These are phyloP conservation scores for Apostichopus leukothele DNA, from an alignment of 53 echinoderm and acorn worm genomes.

Conservation along the genomic window DNA sequence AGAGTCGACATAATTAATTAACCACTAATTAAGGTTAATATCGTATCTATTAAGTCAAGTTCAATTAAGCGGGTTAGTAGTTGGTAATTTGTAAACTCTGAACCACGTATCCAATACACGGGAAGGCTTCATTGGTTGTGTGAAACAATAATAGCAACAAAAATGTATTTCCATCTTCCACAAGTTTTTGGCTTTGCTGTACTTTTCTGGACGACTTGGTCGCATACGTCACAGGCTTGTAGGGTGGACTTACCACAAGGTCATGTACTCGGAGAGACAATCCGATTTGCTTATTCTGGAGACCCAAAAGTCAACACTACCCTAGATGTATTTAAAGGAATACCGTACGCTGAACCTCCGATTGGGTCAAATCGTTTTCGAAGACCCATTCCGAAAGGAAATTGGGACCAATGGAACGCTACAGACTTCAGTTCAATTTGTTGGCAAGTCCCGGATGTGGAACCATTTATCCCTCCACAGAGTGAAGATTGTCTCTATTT, in stretches of 20 bases:
- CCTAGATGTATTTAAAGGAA: conserved; percentile 76
- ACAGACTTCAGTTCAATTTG: conserved; percentile 63
- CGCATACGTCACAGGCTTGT: not conserved
- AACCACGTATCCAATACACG: too few relatives aligned
- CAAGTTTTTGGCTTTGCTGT: too few relatives aligned
- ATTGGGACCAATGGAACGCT: conserved; percentile 37
- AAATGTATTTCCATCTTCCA: too few relatives aligned
- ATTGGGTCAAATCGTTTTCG: conserved; percentile 1
- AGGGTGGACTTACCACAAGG: conserved; percentile 36
- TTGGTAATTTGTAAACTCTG: too few relatives aligned
- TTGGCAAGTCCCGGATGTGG: conserved; percentile 57
- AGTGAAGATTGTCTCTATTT: conserved; percentile 86
- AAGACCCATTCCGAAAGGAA: conserved; percentile 4
- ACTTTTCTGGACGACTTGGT: not conserved
- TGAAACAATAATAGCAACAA: too few relatives aligned
- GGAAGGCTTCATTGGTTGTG: too few relatives aligned
- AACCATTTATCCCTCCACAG: conserved; percentile 40
- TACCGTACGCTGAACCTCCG: conserved; percentile 64
- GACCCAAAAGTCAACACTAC: conserved; percentile 57
- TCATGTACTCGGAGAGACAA: conserved; percentile 67
- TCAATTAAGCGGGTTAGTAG: too few relatives aligned
- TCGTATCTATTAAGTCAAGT: too few relatives aligned
- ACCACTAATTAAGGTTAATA: too few relatives aligned
- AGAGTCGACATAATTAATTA: too few relatives aligned
- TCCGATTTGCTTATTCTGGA: conserved; percentile 53